Percentiles rank a stretch among this genome's conserved stretches.
Evolutionary conservation across 2,888 invertebrate species (phyloP).

Genomic region (Cheiracanthium punctorium): DNA sequence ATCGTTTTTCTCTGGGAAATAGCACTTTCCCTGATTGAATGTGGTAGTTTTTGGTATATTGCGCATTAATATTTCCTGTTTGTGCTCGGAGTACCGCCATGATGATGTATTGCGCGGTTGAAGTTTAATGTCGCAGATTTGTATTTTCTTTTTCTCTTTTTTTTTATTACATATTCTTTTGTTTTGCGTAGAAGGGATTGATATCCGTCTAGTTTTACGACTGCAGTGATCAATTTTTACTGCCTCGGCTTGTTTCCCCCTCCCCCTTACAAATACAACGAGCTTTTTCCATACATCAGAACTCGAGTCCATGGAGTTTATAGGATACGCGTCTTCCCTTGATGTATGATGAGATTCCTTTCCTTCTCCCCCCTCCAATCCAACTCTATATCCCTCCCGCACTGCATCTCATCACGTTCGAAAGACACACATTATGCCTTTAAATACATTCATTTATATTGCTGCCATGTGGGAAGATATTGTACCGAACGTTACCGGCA

Average conservation of each 20-base stretch:
- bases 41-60: constrained; percentile 22
- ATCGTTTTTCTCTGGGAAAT: constrained; percentile 19
- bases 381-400: background rate
- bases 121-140: constrained; percentile 21
- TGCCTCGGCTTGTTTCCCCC: background rate
- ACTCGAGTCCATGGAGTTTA: background rate
- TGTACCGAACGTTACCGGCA: constrained; percentile 24
- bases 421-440: constrained; percentile 44
- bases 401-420: constrained; percentile 34
- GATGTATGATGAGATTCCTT: background rate
- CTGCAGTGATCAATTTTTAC: constrained; percentile 18
- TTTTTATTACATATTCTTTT: background rate
- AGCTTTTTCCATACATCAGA: background rate
- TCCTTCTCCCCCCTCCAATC: background rate
- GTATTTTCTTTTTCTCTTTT: background rate
- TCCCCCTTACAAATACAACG: background rate
- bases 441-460: constrained; percentile 22
- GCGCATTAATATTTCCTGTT: constrained; percentile 55
- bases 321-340: background rate
- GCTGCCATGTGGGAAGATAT: constrained; percentile 15
- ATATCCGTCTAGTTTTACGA: constrained; percentile 5
- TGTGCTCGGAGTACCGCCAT: background rate
- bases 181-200: background rate
- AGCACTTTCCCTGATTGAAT: constrained; percentile 59
- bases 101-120: constrained; percentile 1